Evolutionary conservation across 2,888 invertebrate species (phyloP).

Genomic region (Euzophera pinguis): DNA sequence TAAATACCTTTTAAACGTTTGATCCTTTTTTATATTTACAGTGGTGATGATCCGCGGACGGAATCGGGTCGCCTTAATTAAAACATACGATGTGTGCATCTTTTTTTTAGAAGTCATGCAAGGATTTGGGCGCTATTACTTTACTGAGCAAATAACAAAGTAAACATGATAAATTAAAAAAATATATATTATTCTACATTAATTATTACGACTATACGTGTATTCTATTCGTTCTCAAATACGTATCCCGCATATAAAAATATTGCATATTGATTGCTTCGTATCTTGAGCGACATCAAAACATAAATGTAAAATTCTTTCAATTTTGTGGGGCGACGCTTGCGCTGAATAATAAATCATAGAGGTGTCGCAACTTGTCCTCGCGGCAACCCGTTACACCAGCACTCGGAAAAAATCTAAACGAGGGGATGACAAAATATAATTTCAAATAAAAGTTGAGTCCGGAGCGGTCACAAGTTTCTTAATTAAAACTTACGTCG

Average conservation of each 20-base stretch:
- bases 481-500: slow-evolving; percentile 80
- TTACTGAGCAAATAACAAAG: too few species aligned
- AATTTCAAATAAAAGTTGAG: slow-evolving; percentile 78
- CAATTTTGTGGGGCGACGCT: slow-evolving; percentile 46
- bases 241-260: not conserved
- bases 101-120: slow-evolving; percentile 3
- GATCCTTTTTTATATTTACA: slow-evolving; percentile 77
- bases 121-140: too few species aligned
- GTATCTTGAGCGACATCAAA: slow-evolving; percentile 15
- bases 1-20: slow-evolving; percentile 79
- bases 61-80: slow-evolving; percentile 59
- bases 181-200: too few species aligned
- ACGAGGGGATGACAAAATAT: slow-evolving; percentile 72
- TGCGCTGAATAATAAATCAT: slow-evolving; percentile 64
- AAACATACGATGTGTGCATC: slow-evolving; percentile 34
- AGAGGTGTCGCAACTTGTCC: slow-evolving; percentile 63
- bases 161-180: too few species aligned
- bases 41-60: slow-evolving; percentile 61
- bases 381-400: slow-evolving; percentile 64
- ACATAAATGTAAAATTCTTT: slow-evolving; percentile 38
- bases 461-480: slow-evolving; percentile 76
- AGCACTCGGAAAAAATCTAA: slow-evolving; percentile 61
- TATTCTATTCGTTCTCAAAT: not conserved
- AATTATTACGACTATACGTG: not conserved
- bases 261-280: slow-evolving; percentile 14